These are phyloP conservation scores for Plutomurus gul DNA, from an alignment of 1,140 invertebrate genomes.

Conservation along the genomic window DNA sequence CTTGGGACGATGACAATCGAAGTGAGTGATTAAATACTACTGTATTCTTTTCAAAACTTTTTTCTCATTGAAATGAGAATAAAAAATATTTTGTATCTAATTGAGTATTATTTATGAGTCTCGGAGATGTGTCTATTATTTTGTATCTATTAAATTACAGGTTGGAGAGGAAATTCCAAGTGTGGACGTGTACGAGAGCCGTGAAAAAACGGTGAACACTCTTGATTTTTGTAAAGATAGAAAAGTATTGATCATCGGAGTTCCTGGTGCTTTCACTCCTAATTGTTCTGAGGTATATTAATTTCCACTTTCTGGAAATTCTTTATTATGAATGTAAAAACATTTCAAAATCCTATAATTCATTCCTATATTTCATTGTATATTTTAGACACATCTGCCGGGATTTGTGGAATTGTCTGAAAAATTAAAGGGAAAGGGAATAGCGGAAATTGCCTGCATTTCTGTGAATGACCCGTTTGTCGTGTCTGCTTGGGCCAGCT, in stretches of 20 bases:
- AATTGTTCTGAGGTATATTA: slow-evolving; percentile 1
- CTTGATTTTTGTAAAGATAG: neutral
- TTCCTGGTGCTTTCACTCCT: neutral
- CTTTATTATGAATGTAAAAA: neutral
- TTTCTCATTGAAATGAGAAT: neutral
- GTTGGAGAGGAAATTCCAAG: neutral
- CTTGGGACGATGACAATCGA: neutral
- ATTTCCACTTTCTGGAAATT: too few relatives aligned
- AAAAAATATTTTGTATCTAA: neutral
- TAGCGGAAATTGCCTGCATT: neutral
- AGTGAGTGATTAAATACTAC: too few relatives aligned
- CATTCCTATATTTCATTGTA: neutral
- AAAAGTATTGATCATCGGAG: neutral
- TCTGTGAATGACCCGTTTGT: slow-evolving; percentile 11
- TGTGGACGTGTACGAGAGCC: neutral
- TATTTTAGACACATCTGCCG: neutral
- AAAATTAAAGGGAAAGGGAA: neutral
- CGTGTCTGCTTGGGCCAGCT: neutral
- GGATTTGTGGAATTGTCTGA: neutral
- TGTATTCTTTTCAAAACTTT: too few relatives aligned
- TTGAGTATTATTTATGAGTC: neutral
- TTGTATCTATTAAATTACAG: neutral
- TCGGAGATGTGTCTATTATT: neutral
- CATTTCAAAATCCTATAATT: neutral
- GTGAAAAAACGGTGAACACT: neutral